Evolutionary conservation across 2,888 invertebrate species (phyloP), one percentile per base, ranked within the genome.

Genomic region (Chalcosyrphus nemorum): DNA sequence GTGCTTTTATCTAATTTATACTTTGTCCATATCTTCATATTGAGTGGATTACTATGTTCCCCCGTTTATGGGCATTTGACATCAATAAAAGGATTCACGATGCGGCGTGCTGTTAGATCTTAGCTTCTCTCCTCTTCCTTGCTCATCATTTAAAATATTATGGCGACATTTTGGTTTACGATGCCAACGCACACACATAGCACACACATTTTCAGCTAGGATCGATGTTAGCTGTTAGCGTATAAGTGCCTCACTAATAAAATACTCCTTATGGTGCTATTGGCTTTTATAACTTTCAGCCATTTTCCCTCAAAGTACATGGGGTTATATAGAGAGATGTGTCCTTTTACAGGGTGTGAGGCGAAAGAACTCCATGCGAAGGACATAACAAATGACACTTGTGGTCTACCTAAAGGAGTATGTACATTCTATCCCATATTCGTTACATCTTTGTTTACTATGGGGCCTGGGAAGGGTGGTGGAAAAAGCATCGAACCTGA

Each of bases 81-180:
- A 19, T 24, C 17, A 66, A 38, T 29, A 9, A 43, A 4, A 43
- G 54, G 7, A 27, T 21, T 45, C n/a, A 41, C 43, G 43, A 4
- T 4, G 17, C 54, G 29, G 7, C 7, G 17, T 43, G 32, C 41
- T 21, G n/a, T 68, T 27, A 41, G 13, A 43, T 32, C 43, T 41
- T n/a, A 38, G 32, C 24, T 3, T 11, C 2, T 21, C 17, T 68
- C 15, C 17, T 27, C 27, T 15, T 15, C 15, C 32, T 47, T 13
- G n/a, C 24, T 13, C 15, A 13, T 57, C 68, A 54, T 52, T 65
- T 9, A 65, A 50, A 65, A 65, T 15, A 65, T 66, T 66, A 66
- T 43, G 41, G 54, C 41, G 54, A 45, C 68, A 68, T 56, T 68
- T 54, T 43, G 54, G 68, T 56, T 68, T 56, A 68, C 43, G 68